A percentile compares a stretch with the other conserved stretches of the same genome.
Evolutionary conservation across 37 sponge, comb jelly and placozoan genomes (phyloP).

Genomic region (Mnemiopsis leidyi): DNA sequence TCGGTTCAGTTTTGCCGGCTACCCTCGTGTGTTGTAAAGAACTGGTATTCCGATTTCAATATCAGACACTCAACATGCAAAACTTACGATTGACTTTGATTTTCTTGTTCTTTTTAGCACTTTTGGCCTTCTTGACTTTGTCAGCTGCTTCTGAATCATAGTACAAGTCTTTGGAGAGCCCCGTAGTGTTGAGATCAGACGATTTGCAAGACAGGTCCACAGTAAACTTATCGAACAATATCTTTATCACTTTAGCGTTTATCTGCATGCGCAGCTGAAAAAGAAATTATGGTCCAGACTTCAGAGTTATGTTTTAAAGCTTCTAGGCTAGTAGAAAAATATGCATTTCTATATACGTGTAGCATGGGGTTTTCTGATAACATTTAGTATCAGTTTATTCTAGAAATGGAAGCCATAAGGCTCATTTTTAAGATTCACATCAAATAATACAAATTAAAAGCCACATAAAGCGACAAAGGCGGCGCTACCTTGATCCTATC

Average conservation of each 20-base stretch:
- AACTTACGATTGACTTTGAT: constrained; percentile 68
- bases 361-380: too few relatives aligned
- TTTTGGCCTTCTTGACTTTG: constrained; percentile 71
- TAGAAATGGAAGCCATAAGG: too few relatives aligned
- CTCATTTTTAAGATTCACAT: too few relatives aligned
- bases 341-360: too few relatives aligned
- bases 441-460: too few relatives aligned
- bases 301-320: too few relatives aligned
- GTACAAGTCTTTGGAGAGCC: constrained; percentile 80
- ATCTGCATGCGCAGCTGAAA: constrained; percentile 85
- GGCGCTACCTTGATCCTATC: constrained; percentile 86
- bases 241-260: constrained; percentile 59
- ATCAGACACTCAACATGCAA: too few relatives aligned
- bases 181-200: constrained; percentile 75
- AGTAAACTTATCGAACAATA: constrained; percentile 79
- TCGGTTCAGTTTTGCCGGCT: not conserved
- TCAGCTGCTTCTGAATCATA: constrained; percentile 79
- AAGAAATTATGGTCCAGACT: not conserved
- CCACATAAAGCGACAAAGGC: too few relatives aligned
- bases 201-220: constrained; percentile 89
- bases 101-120: constrained; percentile 70
- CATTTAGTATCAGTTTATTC: too few relatives aligned
- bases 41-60: too few relatives aligned
- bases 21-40: too few relatives aligned
- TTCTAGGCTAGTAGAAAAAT: too few relatives aligned